Conservation (phyloP, 2,113 vertebrate species). For the Suricata suricatta region DNA sequence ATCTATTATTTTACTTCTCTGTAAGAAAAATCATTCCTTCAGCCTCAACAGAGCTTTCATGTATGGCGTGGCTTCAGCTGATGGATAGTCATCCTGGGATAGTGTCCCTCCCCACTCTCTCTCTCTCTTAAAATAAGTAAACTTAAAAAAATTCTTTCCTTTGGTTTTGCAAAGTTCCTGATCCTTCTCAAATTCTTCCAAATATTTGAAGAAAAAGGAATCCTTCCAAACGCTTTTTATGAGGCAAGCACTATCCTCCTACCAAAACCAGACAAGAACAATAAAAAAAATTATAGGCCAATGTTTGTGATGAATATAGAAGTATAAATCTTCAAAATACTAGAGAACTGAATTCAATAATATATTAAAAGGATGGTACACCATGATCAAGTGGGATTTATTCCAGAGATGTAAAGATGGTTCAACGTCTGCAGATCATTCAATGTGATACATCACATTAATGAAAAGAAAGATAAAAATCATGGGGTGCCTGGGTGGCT, state of each 20-base stretch:
- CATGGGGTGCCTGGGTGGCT: too few relatives aligned
- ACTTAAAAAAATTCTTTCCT: too few relatives aligned
- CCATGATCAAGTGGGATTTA: neutral
- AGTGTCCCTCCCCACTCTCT: neutral
- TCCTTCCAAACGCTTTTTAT: neutral
- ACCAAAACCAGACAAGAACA: neutral
- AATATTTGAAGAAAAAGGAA: neutral
- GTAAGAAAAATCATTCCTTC: neutral
- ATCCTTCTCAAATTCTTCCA: neutral
- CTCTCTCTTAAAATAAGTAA: neutral
- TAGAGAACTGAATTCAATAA: neutral
- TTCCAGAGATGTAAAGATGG: neutral
- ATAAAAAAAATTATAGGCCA: neutral
- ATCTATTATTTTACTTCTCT: neutral
- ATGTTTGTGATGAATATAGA: neutral
- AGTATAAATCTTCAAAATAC: neutral
- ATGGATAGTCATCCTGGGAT: neutral
- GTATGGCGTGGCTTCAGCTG: neutral
- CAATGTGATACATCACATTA: neutral
- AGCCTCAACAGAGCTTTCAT: neutral
- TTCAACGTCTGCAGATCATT: neutral
- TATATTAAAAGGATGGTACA: neutral
- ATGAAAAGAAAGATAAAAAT: neutral
- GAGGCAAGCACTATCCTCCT: neutral
- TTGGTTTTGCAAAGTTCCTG: neutral